Evolutionary conservation across 2,113 vertebrate genomes (phyloP).

Genomic region (Oreochromis spilurus): DNA sequence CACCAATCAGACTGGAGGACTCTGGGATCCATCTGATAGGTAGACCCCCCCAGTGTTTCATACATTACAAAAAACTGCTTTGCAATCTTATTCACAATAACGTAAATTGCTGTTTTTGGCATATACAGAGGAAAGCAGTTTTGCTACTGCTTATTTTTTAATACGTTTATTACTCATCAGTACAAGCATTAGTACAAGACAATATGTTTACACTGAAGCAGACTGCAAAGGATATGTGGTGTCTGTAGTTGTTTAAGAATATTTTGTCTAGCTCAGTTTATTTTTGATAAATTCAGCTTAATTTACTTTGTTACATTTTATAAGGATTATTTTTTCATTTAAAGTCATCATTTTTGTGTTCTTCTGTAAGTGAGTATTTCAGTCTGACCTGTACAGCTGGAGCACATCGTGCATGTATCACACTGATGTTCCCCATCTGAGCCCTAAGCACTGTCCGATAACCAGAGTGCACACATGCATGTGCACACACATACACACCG

Average conservation of each 20-base stretch:
- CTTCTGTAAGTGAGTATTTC: neutral
- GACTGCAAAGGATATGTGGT: neutral
- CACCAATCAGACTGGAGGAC: neutral
- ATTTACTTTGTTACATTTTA: neutral
- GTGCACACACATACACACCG: neutral
- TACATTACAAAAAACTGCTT: neutral
- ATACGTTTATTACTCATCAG: neutral
- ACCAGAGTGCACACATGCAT: neutral
- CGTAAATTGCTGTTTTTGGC: neutral
- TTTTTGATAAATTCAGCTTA: neutral
- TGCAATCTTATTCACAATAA: neutral
- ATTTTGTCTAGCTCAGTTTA: neutral
- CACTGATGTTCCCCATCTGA: slow-evolving; percentile 37
- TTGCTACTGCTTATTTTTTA: neutral
- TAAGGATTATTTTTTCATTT: neutral
- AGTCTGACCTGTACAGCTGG: slow-evolving; percentile 25
- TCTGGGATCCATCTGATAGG: neutral
- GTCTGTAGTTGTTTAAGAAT: neutral
- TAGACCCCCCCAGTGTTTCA: neutral
- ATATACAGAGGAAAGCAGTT: neutral
- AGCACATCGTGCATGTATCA: slow-evolving; percentile 8
- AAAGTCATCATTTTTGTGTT: neutral
- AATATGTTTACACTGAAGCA: neutral
- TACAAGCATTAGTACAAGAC: neutral
- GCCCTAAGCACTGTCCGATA: slow-evolving; percentile 31